Evolutionary conservation across 2,113 vertebrate species (phyloP), one percentile per base, ranked within the genome.

Genomic region (Gobio gobio): DNA sequence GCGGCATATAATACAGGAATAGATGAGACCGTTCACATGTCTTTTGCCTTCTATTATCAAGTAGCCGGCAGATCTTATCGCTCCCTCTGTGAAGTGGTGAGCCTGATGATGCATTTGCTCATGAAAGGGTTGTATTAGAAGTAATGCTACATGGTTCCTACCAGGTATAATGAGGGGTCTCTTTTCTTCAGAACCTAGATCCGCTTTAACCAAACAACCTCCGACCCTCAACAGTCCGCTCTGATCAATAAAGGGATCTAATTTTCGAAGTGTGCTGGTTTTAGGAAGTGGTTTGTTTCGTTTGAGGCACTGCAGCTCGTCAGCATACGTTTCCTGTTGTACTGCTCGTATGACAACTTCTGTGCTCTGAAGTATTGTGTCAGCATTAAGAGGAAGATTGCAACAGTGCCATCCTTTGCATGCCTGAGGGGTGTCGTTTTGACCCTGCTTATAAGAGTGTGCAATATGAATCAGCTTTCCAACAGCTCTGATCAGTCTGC

Each of bases 171-270:
- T 63, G 18, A 80, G 26, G 0, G 84, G 75, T 13, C 49, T 73
- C 74, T 78, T 85, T 47, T 73, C 84, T 33, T 80, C 66, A 49
- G 36, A 29, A 6, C n/a, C n/a, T 20, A 85, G 20, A 6, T 51
- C 45, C 14, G 83, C 56, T 9, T 59, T 45, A 3, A 43, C 10
- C 26, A 85, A 58, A 51, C 10, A 47, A 7, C 83, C 83, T 18
- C 74, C 18, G 9, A 85, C 47, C 36, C 56, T 49, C 47, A 49
- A 13, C 47, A 78, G 22, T 22, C 70, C 68, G 3, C 10, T 56
- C 10, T 84, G 10, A 13, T 76, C 83, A 24, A 49, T 16, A n/a
- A 84, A 72, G 10, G 77, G 78, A 45, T 82, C 85, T 24, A 82
- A 8, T 5, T 40, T 47, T 2, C 18, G 9, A 45, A 85, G 75